Conservation (phyloP, 1,140 invertebrate genomes). For the Brachionus paranguensis region DNA sequence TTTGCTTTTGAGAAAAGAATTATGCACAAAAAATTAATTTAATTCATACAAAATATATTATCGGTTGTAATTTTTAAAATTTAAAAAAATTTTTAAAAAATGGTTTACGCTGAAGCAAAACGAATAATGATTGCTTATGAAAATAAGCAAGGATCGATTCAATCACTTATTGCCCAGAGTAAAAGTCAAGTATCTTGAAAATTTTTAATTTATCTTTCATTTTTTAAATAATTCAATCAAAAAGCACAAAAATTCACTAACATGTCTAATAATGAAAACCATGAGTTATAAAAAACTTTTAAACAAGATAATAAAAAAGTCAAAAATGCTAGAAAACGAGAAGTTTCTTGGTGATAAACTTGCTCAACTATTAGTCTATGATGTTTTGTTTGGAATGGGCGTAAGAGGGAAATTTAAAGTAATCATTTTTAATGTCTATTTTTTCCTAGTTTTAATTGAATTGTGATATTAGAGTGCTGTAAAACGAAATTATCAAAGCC, state of each 20-base stretch:
- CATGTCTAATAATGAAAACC: conserved; percentile 23
- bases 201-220: no score
- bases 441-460: background rate
- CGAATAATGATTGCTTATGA: conserved; percentile 34
- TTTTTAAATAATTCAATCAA: background rate
- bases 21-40: background rate
- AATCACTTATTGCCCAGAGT: conserved; percentile 29
- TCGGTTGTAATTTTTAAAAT: background rate
- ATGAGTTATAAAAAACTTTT: conserved; percentile 25
- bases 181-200: background rate
- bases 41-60: background rate
- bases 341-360: conserved; percentile 26
- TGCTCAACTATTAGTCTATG: conserved; percentile 36
- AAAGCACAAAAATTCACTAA: conserved; percentile 29
- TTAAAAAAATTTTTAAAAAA: background rate
- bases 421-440: background rate
- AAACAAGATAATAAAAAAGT: conserved; percentile 24
- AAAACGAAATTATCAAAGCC: conserved; percentile 9
- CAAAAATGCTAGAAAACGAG: conserved; percentile 30
- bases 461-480: background rate
- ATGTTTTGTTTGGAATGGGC: conserved; percentile 38
- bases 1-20: background rate
- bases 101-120: conserved; percentile 34
- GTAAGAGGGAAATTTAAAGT: conserved; percentile 37
- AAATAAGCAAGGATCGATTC: conserved; percentile 24